Evolutionary conservation across 2,797 vertebrate species (phyloP).

Genomic region (Melanotaenia nigrans): DNA sequence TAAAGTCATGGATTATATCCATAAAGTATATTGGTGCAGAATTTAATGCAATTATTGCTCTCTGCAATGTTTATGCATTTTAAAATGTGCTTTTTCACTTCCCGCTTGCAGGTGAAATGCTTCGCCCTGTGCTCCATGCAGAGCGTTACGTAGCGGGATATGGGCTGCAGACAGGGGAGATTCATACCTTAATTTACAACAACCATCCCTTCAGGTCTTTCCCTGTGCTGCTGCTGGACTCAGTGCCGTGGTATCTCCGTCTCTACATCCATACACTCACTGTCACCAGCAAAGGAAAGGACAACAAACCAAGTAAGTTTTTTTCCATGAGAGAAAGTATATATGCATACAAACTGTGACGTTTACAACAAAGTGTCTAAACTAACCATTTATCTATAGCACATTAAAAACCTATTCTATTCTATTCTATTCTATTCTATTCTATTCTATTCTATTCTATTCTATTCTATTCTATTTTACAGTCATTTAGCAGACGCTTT

Average conservation of each 20-base stretch:
- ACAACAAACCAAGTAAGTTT: slow-evolving; percentile 95
- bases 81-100: neutral
- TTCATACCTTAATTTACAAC: slow-evolving; percentile 94
- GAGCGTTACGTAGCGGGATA: slow-evolving; percentile 96
- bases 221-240: slow-evolving; percentile 91
- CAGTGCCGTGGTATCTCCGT: slow-evolving; percentile 96
- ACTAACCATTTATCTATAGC: too few relatives aligned
- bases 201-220: slow-evolving; percentile 93
- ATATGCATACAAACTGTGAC: neutral
- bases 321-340: neutral
- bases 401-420: too few relatives aligned
- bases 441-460: too few relatives aligned
- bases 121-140: slow-evolving; percentile 88
- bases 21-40: too few relatives aligned
- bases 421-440: too few relatives aligned
- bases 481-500: too few relatives aligned
- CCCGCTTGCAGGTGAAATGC: slow-evolving; percentile 70
- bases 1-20: too few relatives aligned
- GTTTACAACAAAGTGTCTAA: neutral
- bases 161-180: slow-evolving; percentile 92
- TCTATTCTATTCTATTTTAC: too few relatives aligned
- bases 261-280: slow-evolving; percentile 95
- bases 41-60: neutral
- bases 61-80: neutral
- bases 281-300: slow-evolving; percentile 91